A percentile compares a stretch with the other conserved stretches of the same genome.
phyloP scores from a whole-genome alignment of 2,113 vertebrate genomes.

The Lampris incognitus region DNA sequence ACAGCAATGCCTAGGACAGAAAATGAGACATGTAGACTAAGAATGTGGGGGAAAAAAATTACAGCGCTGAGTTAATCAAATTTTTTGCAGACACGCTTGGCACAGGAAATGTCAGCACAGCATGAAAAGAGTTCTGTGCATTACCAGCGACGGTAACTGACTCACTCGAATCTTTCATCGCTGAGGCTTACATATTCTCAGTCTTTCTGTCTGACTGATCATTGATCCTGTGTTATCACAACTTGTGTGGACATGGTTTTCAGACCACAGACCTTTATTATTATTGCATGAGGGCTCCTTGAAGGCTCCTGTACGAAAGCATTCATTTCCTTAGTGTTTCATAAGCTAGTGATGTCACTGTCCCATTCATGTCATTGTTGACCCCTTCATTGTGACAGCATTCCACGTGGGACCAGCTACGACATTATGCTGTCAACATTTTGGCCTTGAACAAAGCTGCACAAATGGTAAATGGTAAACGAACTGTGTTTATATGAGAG shows the following conservation, averaged over 20 bases:
- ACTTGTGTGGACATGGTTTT: slow-evolving; percentile 46
- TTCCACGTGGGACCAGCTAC: slow-evolving; percentile 43
- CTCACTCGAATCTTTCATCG: slow-evolving; percentile 7
- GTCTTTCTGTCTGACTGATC: slow-evolving; percentile 40
- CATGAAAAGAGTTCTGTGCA: slow-evolving; percentile 35
- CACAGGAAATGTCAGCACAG: slow-evolving; percentile 17
- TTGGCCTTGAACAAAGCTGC: slow-evolving; percentile 71
- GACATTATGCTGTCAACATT: slow-evolving; percentile 64
- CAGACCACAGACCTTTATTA: slow-evolving; percentile 45
- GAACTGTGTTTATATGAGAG: too few relatives aligned
- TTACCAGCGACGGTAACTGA: slow-evolving; percentile 13
- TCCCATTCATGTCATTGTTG: slow-evolving; percentile 54
- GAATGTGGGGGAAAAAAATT: background rate
- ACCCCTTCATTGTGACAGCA: slow-evolving; percentile 50
- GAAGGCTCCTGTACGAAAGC: slow-evolving; percentile 56
- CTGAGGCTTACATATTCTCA: slow-evolving; percentile 5
- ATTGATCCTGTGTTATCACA: slow-evolving; percentile 35
- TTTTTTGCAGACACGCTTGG: slow-evolving; percentile 14
- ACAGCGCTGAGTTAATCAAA: background rate
- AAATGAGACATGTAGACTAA: background rate
- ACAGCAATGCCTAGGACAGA: background rate
- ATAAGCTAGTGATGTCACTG: slow-evolving; percentile 53
- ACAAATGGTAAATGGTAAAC: background rate
- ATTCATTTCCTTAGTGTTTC: slow-evolving; percentile 71
- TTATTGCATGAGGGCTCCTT: slow-evolving; percentile 66